phyloP scores from a whole-genome alignment of 1,140 invertebrate species.

The Lasaia peninsularis region DNA sequence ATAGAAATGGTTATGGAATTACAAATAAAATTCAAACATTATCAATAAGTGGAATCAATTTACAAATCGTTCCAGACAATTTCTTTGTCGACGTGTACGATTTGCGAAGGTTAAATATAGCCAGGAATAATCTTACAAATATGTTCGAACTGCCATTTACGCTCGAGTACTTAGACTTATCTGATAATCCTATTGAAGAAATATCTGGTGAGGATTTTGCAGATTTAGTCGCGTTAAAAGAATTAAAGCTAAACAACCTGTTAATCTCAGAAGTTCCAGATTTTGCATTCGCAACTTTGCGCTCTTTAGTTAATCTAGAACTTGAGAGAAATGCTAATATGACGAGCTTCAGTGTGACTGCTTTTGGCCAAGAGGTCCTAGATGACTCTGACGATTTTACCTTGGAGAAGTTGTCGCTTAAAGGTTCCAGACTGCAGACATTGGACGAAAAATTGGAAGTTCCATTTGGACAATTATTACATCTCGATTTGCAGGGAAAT shows the following conservation, averaged over 20 bases:
- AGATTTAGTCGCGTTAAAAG: constrained; percentile 51
- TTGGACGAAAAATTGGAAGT: constrained; percentile 44
- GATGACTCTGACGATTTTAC: constrained; percentile 57
- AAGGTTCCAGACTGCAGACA: constrained; percentile 50
- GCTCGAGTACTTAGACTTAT: constrained; percentile 66
- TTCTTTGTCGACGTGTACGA: constrained; percentile 67
- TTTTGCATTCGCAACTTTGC: constrained; percentile 49
- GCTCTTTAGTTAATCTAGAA: constrained; percentile 46
- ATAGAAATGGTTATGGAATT: constrained; percentile 50
- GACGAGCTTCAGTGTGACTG: constrained; percentile 45
- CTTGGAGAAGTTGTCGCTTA: constrained; percentile 53
- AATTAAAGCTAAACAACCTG: constrained; percentile 63
- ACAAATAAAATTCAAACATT: constrained; percentile 53
- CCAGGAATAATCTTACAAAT: constrained; percentile 53
- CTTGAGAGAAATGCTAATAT: constrained; percentile 63
- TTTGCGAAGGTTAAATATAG: constrained; percentile 47
- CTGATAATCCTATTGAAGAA: constrained; percentile 55
- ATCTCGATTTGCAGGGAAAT: constrained; percentile 65
- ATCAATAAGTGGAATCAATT: constrained; percentile 52
- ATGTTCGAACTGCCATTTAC: constrained; percentile 66
- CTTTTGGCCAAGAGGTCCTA: constrained; percentile 58
- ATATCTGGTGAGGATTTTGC: constrained; percentile 55
- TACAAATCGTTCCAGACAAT: constrained; percentile 48
- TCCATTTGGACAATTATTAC: constrained; percentile 49
- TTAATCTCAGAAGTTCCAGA: constrained; percentile 51